These are phyloP conservation scores for Myrmophylax atrothorax DNA, from an alignment of 2,113 vertebrate species.

Conservation along the genomic window DNA sequence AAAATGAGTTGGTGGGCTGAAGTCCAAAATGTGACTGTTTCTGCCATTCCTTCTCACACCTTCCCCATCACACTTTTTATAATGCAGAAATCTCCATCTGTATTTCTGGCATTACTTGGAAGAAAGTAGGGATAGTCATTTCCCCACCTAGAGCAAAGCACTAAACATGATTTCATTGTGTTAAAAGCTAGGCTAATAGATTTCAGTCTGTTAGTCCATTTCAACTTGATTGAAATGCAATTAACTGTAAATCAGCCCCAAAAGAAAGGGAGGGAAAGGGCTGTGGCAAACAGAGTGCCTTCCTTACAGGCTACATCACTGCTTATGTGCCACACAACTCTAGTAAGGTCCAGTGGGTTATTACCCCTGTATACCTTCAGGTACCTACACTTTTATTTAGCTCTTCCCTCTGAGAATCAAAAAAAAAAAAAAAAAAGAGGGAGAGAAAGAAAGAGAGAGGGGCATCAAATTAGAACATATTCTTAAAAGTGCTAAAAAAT, in stretches of 20 bases:
- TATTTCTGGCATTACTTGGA: background rate
- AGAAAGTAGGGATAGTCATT: background rate
- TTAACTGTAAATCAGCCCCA: background rate
- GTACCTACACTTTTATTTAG: background rate
- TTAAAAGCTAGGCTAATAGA: constrained; percentile 12
- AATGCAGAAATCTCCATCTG: background rate
- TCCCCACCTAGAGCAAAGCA: background rate
- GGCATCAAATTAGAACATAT: background rate
- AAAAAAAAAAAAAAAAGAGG: background rate
- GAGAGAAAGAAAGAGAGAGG: background rate
- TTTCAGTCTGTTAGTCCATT: background rate
- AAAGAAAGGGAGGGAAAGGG: background rate
- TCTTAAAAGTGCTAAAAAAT: background rate
- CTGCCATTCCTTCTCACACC: background rate
- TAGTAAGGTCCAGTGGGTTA: background rate
- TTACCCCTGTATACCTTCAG: background rate
- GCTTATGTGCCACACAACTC: rapidly evolving
- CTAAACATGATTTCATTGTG: constrained; percentile 5
- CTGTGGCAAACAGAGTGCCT: background rate
- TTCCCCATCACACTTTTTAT: background rate
- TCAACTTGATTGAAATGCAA: background rate
- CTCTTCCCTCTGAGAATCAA: background rate
- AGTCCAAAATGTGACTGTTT: background rate
- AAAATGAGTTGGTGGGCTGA: background rate
- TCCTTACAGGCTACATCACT: background rate